Base-by-base conservation (phyloP, 1,140 invertebrate species). In the Batillaria attramentaria region DNA sequence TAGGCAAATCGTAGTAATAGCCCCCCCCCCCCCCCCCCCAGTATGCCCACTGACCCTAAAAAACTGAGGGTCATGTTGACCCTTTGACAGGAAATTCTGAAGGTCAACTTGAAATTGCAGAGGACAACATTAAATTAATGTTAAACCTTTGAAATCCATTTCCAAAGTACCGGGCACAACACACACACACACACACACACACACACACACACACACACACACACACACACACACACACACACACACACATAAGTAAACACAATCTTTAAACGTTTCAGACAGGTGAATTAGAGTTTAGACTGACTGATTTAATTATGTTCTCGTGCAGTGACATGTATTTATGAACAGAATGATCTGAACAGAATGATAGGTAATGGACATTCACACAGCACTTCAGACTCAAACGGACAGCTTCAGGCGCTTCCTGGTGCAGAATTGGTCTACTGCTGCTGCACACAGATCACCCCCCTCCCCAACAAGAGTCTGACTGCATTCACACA, bases 111-210 rank as follows among this genome's bases (percentile, higher is more conserved):
- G 10, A 50, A 13, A 50, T 50, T 13, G 24, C 13, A 50, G 24
- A 50, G 24, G 13, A 50, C 13, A 50, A 13, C 13, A 50, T 50
- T 50, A 54, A n/a, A 18, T 54, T 54, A 54, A n/a, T n/a, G 18
- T 1, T 3, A 54, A 20, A n/a, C n/a, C 1, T 20, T n/a, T n/a
- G n/a, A n/a, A n/a, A n/a, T n/a, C n/a, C n/a, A n/a, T n/a, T n/a
- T n/a, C n/a, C n/a, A n/a, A n/a, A n/a, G n/a, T n/a, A n/a, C n/a
- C n/a, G n/a, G n/a, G n/a, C n/a, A n/a, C n/a, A n/a, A 50, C 46
- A 50, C 46, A 50, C 46, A 50, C 46, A 50, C 46, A 50, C 46
- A 50, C 46, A 50, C 46, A 50, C 46, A 50, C 46, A 50, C 46
- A 50, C 46, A 50, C 46, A 50, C 46, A 24, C 24, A 50, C 46